These are phyloP conservation scores for Sula dactylatra DNA, from an alignment of 2,113 vertebrate species.

Conservation along the genomic window DNA sequence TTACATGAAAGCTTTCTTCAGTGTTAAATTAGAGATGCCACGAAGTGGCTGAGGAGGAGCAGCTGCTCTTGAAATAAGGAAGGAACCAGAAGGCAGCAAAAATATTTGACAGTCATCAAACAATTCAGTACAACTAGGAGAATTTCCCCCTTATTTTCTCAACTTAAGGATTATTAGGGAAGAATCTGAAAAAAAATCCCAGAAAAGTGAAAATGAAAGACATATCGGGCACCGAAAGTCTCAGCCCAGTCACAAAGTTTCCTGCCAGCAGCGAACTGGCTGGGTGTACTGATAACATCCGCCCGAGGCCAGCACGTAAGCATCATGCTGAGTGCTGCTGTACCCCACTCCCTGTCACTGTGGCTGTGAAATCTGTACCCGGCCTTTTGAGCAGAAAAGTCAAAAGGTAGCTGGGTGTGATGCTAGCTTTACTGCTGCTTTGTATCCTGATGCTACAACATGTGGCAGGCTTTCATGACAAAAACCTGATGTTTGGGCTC, in stretches of 20 bases:
- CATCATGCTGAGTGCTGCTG: rapidly evolving
- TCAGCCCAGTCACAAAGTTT: background rate
- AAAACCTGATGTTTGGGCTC: background rate
- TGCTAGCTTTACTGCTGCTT: background rate
- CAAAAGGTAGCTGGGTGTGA: background rate
- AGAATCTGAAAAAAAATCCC: background rate
- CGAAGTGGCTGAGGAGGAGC: background rate
- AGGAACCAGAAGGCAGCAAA: background rate
- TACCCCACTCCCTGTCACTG: background rate
- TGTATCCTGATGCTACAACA: background rate
- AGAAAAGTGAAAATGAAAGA: background rate
- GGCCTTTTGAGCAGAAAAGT: background rate
- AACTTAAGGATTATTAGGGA: background rate
- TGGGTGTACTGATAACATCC: background rate
- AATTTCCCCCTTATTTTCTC: background rate
- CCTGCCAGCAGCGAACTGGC: background rate
- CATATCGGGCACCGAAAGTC: background rate
- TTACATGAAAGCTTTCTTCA: background rate
- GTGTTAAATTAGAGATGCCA: background rate
- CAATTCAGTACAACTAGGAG: background rate
- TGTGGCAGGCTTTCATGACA: background rate
- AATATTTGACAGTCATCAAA: background rate
- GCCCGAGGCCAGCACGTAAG: rapidly evolving
- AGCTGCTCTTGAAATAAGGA: background rate
- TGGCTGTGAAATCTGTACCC: background rate